Percentiles rank a stretch among this genome's conserved stretches.
Conservation (phyloP, 2,888 invertebrate species). For the Teleogryllus oceanicus region DNA sequence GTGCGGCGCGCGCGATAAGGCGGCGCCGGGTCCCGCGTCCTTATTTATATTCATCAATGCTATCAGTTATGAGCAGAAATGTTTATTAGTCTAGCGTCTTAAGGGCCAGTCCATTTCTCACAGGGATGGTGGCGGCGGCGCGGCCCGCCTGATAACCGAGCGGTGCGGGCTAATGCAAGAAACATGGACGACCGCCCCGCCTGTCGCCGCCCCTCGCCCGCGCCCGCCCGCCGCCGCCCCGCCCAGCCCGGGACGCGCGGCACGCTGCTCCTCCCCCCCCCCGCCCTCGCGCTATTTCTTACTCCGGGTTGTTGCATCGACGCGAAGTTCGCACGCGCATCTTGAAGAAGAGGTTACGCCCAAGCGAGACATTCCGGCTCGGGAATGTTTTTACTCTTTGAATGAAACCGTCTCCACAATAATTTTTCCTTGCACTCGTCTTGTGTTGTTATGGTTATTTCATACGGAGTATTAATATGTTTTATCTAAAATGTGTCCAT, state of each 20-base stretch:
- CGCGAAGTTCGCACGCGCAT: too few relatives aligned
- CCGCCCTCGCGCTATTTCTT: background rate
- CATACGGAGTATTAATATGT: too few relatives aligned
- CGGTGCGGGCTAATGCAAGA: constrained; percentile 24
- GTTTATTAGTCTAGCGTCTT: constrained; percentile 38
- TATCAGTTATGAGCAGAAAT: constrained; percentile 39
- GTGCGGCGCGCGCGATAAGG: background rate
- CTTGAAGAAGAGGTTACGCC: too few relatives aligned
- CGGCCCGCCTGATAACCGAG: constrained; percentile 32
- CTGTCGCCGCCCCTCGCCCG: background rate
- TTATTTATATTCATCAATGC: constrained; percentile 40
- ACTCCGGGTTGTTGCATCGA: background rate
- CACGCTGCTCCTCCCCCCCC: background rate
- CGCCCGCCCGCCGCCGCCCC: background rate
- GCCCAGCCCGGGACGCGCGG: background rate
- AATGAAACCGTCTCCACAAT: too few relatives aligned
- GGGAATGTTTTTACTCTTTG: too few relatives aligned
- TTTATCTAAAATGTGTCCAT: too few relatives aligned
- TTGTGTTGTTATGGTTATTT: too few relatives aligned
- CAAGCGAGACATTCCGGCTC: too few relatives aligned
- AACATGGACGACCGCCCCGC: constrained; percentile 27
- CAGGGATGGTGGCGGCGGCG: constrained; percentile 40
- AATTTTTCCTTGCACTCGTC: too few relatives aligned
- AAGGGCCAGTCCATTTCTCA: constrained; percentile 42
- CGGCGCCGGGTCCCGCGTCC: constrained; percentile 28